Percentiles rank a stretch among this genome's conserved stretches.
Conservation (phyloP, 1,140 invertebrate genomes). For the Arctopsyche grandis region DNA sequence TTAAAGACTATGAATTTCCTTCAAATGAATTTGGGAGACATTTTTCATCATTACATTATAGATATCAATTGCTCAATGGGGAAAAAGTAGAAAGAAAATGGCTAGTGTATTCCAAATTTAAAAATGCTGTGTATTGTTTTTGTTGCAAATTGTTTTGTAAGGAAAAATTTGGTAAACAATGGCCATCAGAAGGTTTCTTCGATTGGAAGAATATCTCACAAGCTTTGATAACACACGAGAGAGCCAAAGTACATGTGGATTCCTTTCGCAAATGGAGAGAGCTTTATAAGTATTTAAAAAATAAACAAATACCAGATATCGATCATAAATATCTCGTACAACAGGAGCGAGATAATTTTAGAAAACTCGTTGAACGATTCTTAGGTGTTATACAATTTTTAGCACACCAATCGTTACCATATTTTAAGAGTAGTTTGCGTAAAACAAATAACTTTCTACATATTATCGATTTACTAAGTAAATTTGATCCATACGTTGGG, state of each 20-base stretch:
- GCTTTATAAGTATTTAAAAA: background rate
- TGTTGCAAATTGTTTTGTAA: background rate
- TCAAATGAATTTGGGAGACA: background rate
- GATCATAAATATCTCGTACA: background rate
- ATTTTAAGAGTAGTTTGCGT: background rate
- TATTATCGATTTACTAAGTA: background rate
- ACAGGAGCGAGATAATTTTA: background rate
- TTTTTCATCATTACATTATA: slow-evolving; percentile 1
- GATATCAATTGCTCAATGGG: background rate
- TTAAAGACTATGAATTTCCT: background rate
- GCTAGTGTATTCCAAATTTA: background rate
- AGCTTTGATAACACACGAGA: background rate
- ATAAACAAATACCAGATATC: background rate
- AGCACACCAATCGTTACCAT: background rate
- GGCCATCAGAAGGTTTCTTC: background rate
- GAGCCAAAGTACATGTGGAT: background rate
- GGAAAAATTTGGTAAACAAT: background rate
- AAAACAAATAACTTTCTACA: background rate
- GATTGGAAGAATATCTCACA: background rate
- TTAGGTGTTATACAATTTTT: background rate
- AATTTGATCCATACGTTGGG: background rate
- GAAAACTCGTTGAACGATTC: background rate
- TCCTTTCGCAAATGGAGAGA: background rate
- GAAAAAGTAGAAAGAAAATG: background rate
- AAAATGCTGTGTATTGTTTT: slow-evolving; percentile 1